Evolutionary conservation across 2,113 vertebrate genomes (phyloP).

Genomic region (Rhagologus leucostigma): DNA sequence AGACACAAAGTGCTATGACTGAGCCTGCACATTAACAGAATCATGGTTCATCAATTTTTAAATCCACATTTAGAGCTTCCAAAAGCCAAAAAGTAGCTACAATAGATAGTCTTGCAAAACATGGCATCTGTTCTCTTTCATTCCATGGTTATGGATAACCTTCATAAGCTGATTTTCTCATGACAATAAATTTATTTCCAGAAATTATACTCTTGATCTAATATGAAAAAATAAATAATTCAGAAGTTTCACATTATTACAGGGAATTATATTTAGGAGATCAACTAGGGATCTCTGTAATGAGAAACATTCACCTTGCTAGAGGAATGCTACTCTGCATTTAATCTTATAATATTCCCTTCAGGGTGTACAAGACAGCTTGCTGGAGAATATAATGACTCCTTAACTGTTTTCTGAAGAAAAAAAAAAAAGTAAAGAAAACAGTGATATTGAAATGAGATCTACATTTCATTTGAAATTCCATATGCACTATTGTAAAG

Average conservation of each 20-base stretch:
- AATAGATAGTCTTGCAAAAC: slow-evolving; percentile 39
- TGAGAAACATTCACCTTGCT: slow-evolving; percentile 76
- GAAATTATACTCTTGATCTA: slow-evolving; percentile 76
- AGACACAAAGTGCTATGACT: not conserved
- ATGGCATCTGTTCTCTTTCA: slow-evolving; percentile 60
- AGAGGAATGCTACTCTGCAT: slow-evolving; percentile 69
- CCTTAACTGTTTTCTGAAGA: slow-evolving; percentile 64
- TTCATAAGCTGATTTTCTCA: slow-evolving; percentile 70
- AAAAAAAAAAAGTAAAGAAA: slow-evolving; percentile 62
- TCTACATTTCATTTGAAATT: slow-evolving; percentile 63
- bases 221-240: slow-evolving; percentile 79
- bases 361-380: slow-evolving; percentile 71
- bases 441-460: slow-evolving; percentile 64
- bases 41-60: slow-evolving; percentile 50
- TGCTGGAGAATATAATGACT: slow-evolving; percentile 70
- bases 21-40: not conserved
- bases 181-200: slow-evolving; percentile 75
- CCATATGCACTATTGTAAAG: slow-evolving; percentile 34
- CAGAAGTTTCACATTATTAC: slow-evolving; percentile 74
- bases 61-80: slow-evolving; percentile 37
- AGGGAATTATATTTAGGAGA: slow-evolving; percentile 77
- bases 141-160: slow-evolving; percentile 63
- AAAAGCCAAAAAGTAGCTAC: slow-evolving; percentile 51
- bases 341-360: slow-evolving; percentile 79
- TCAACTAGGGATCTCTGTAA: slow-evolving; percentile 71